phyloP scores from a whole-genome alignment of 2,888 invertebrate species.

The Ectemnius cavifrons region DNA sequence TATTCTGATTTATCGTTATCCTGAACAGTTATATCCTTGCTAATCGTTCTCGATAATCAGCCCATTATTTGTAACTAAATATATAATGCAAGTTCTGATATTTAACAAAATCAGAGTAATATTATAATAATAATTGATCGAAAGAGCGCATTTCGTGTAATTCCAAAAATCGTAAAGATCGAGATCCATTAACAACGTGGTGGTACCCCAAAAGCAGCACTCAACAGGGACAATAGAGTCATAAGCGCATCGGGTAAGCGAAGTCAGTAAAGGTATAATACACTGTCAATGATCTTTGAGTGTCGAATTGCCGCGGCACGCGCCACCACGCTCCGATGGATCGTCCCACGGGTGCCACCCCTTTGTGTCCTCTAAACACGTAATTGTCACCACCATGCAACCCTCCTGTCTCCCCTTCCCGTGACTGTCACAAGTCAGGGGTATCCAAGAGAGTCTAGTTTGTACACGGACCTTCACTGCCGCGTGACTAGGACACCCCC shows the following conservation, averaged over 20 bases:
- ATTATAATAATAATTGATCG: no score
- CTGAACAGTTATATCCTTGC: no score
- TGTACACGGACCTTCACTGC: conserved; percentile 28
- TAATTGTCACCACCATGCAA: conserved; percentile 71
- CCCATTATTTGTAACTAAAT: no score
- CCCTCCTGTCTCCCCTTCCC: conserved; percentile 38
- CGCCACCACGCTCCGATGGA: conserved; percentile 63
- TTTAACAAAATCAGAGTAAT: no score
- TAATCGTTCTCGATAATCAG: no score
- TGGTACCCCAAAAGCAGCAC: conserved; percentile 11
- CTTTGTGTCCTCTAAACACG: conserved; percentile 72
- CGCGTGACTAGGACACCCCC: conserved; percentile 46
- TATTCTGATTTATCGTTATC: no score
- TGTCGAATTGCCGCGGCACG: conserved; percentile 68
- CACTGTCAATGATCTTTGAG: conserved; percentile 57
- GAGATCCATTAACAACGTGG: conserved; percentile 9
- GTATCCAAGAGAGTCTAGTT: conserved; percentile 16
- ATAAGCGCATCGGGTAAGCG: conserved; percentile 42
- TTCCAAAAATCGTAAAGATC: background rate
- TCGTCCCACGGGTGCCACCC: conserved; percentile 70
- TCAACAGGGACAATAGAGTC: conserved; percentile 54
- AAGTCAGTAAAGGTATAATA: conserved; percentile 52
- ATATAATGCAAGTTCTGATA: no score
- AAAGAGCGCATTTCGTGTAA: no score
- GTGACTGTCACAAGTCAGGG: conserved; percentile 4